phyloP scores from a whole-genome alignment of 2,888 invertebrate genomes.

The Cordilura impudica region DNA sequence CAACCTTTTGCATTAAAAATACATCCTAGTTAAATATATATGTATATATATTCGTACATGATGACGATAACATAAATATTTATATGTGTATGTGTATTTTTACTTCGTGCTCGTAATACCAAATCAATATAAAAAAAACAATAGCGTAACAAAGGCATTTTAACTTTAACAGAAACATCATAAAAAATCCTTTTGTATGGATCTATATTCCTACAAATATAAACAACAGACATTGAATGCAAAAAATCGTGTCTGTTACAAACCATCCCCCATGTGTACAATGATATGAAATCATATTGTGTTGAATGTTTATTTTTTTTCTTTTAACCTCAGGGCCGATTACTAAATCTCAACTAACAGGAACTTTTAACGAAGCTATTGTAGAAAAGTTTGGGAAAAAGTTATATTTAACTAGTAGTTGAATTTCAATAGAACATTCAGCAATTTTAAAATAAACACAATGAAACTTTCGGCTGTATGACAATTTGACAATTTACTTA shows the following conservation, averaged over 20 bases:
- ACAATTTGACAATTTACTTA: no score
- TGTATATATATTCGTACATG: no score
- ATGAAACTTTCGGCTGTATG: no score
- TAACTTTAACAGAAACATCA: constrained; percentile 29
- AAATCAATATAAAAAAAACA: constrained; percentile 55
- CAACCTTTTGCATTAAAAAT: constrained; percentile 32
- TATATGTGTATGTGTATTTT: constrained; percentile 6
- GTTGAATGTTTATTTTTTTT: constrained; percentile 40
- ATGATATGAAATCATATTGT: constrained; percentile 43
- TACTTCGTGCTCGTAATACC: constrained; percentile 34
- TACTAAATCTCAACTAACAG: no score
- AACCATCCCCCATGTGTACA: constrained; percentile 39
- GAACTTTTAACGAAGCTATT: no score
- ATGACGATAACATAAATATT: constrained; percentile 2
- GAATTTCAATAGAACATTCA: no score
- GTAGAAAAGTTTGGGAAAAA: no score
- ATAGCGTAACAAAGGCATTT: constrained; percentile 42
- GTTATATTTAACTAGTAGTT: no score
- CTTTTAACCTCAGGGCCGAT: not conserved
- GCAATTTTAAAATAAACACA: no score
- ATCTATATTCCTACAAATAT: not conserved
- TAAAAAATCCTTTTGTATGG: constrained; percentile 19
- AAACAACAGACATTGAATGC: not conserved
- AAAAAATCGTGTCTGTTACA: constrained; percentile 43
- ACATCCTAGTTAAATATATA: constrained; percentile 34